These are phyloP conservation scores for Drosophila lini DNA, from an alignment of 1,140 invertebrate genomes.

Conservation along the genomic window DNA sequence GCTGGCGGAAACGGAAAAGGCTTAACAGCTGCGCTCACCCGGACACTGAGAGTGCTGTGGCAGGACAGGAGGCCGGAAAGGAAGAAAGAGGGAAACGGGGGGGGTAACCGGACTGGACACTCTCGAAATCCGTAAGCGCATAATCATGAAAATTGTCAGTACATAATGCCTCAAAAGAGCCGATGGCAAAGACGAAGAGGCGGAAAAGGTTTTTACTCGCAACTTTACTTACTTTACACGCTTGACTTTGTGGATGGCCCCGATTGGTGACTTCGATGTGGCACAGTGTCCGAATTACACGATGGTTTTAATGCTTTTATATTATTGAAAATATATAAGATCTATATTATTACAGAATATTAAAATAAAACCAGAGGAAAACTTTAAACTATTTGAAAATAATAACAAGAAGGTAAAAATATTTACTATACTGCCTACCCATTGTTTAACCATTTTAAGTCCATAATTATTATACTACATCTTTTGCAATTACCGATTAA, in stretches of 20 bases:
- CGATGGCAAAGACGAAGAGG: slow-evolving; percentile 59
- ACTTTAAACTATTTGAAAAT: background rate
- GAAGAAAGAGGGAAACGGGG: background rate
- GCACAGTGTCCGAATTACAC: slow-evolving; percentile 16
- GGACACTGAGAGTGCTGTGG: slow-evolving; percentile 34
- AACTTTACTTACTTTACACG: slow-evolving; percentile 82
- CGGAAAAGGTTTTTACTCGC: slow-evolving; percentile 80
- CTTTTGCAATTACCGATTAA: background rate
- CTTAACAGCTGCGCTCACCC: slow-evolving; percentile 78
- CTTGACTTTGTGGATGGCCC: slow-evolving; percentile 63
- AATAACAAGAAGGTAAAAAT: background rate
- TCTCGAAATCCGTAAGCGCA: slow-evolving; percentile 67
- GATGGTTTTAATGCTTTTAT: too few species aligned
- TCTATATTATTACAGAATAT: too few species aligned
- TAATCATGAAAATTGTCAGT: slow-evolving; percentile 83
- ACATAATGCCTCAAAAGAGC: slow-evolving; percentile 80
- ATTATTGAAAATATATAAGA: background rate
- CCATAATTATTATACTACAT: background rate
- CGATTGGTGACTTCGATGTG: slow-evolving; percentile 36
- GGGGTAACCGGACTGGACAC: slow-evolving; percentile 51
- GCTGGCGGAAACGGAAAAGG: slow-evolving; percentile 75
- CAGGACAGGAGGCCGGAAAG: background rate
- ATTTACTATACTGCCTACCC: background rate
- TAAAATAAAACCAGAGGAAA: background rate
- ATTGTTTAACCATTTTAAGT: background rate